These are phyloP conservation scores for Baronia brevicornis DNA, from an alignment of 2,888 invertebrate species.

Conservation along the genomic window DNA sequence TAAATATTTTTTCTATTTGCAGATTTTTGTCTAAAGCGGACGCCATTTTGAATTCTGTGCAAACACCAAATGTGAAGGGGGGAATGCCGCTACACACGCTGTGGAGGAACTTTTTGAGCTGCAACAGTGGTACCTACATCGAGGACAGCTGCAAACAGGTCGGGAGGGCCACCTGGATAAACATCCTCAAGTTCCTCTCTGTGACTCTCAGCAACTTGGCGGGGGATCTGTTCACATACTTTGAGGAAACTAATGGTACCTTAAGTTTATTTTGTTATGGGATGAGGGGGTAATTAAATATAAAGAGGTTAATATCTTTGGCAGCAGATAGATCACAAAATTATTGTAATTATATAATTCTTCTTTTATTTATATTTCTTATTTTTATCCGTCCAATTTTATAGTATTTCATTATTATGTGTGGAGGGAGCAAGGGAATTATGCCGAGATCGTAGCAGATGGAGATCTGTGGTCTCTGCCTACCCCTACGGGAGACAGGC, in stretches of 20 bases:
- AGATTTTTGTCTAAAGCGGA: conserved; percentile 52
- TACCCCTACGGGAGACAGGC: no score
- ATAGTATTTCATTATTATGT: no score
- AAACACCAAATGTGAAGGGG: conserved; percentile 25
- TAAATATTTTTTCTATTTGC: conserved; percentile 35
- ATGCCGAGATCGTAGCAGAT: no score
- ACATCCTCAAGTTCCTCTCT: conserved; percentile 44
- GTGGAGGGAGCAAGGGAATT: no score
- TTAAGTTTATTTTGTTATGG: background rate
- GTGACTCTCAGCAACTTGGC: conserved; percentile 39
- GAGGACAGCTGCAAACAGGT: conserved; percentile 32
- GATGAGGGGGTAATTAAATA: no score
- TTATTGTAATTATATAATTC: no score
- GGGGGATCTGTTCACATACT: conserved; percentile 47
- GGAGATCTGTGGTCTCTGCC: no score
- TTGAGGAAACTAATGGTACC: conserved; percentile 56
- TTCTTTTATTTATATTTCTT: no score
- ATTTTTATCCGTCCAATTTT: no score
- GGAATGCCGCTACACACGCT: conserved; percentile 32
- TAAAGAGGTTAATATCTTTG: no score
- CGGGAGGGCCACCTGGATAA: conserved; percentile 40
- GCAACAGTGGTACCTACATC: conserved; percentile 20
- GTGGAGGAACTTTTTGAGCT: conserved; percentile 43
- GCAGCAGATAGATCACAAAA: no score
- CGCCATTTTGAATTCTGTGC: conserved; percentile 39